phyloP scores from a whole-genome alignment of 2,888 invertebrate genomes.

The Lycia hirtaria region DNA sequence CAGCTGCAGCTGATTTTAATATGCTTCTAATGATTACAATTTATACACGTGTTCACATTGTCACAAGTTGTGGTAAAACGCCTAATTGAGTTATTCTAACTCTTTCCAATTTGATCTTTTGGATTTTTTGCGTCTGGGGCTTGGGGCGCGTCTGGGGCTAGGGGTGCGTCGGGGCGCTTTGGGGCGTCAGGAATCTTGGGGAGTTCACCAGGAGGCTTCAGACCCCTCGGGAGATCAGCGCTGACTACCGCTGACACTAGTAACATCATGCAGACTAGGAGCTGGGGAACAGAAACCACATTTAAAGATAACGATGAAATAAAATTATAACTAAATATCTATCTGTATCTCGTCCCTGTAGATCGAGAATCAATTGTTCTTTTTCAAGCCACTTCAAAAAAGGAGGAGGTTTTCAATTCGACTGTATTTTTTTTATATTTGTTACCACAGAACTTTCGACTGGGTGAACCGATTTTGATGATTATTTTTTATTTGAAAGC shows the following conservation, averaged over 20 bases:
- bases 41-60: neutral
- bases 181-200: conserved; percentile 51
- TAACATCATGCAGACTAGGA: conserved; percentile 63
- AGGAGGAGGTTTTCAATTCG: too few species aligned
- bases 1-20: conserved; percentile 60
- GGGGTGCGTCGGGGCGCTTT: conserved; percentile 39
- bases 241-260: conserved; percentile 58
- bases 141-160: conserved; percentile 44
- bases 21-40: conserved; percentile 44
- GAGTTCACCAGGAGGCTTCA: conserved; percentile 50
- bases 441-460: too few species aligned
- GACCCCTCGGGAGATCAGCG: conserved; percentile 51
- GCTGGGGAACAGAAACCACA: conserved; percentile 51
- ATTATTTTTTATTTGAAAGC: too few species aligned
- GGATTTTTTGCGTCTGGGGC: conserved; percentile 31
- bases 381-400: too few species aligned
- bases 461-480: too few species aligned
- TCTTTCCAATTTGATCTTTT: conserved; percentile 46
- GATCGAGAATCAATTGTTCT: too few species aligned
- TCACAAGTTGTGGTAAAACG: neutral
- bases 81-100: conserved; percentile 30
- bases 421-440: too few species aligned
- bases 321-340: too few species aligned
- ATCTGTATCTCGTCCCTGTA: too few species aligned
- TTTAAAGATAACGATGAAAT: too few species aligned